Base-by-base conservation (phyloP, 2,797 vertebrate species). In the Phrynocephalus vlangalii region DNA sequence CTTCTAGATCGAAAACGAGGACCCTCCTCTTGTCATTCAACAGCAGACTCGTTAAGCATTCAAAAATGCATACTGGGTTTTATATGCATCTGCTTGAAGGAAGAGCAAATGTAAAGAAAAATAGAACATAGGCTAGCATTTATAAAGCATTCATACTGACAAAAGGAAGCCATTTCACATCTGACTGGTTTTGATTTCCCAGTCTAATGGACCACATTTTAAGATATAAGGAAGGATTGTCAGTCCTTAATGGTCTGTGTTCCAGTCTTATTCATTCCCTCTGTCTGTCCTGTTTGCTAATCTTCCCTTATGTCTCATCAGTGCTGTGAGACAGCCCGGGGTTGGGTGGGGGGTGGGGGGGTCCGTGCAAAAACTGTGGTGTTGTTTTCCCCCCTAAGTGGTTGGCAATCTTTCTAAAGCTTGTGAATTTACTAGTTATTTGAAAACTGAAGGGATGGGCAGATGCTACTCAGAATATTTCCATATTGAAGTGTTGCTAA, bases 401-500 rank as follows among this genome's bases (percentile, higher is more conserved):
- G 18, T 9, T 83, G 13, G 20, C 33, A 28, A 44, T 44, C 22
- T 60, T 26, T 33, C 20, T 30, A 68, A 68, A 30, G 24, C 18
- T 24, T 48, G n/a, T 63, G 73, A 70, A 78, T 83, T 71, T 78
- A 18, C 72, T 79, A 70, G n/a, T 83, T 77, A 87, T 78, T 84
- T 84, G 71, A 79, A 76, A 28, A 82, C 16, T 5, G 30, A 68
- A 87, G 66, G 30, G 68, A 28, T 68, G 48, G 28, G 15, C 22
- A 75, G 15, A 87, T 66, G 50, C 30, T 22, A n/a, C 22, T 78
- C 48, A 13, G 44, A 71, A 50, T 33, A 83, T 71, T 56, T 18
- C 16, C 50, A 67, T 80, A 28, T 5, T 73, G 22, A 88, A 79
- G 38, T 76, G 18, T 4, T 84, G 56, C 56, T 75, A 10, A 13